Percentiles rank a stretch among this genome's conserved stretches.
Conservation (phyloP, 2,888 invertebrate genomes). For the Himalopsyche tibetana region DNA sequence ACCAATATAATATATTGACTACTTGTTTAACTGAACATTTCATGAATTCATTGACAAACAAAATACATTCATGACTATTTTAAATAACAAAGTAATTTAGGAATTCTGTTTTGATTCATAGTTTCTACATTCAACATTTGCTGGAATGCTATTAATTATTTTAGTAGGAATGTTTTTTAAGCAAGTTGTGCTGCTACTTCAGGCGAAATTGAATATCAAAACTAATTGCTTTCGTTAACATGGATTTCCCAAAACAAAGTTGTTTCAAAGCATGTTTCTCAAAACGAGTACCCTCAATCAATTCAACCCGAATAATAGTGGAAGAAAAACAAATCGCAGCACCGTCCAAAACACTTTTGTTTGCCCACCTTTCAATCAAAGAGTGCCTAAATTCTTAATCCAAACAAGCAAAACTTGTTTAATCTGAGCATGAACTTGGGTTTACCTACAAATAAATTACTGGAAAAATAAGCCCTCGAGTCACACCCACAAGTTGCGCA, state of each 20-base stretch:
- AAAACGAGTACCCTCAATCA: slow-evolving; percentile 42
- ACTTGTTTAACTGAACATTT: too few relatives aligned
- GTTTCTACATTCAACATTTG: neutral
- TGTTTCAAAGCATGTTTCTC: slow-evolving; percentile 34
- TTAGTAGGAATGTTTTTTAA: neutral
- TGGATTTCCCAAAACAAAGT: slow-evolving; percentile 18
- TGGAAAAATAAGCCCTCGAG: slow-evolving; percentile 59
- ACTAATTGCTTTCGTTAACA: slow-evolving; percentile 27
- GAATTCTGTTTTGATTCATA: too few relatives aligned
- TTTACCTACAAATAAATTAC: slow-evolving; percentile 59
- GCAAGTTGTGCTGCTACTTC: neutral
- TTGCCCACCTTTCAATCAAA: slow-evolving; percentile 57
- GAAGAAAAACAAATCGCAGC: slow-evolving; percentile 40
- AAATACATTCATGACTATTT: too few relatives aligned
- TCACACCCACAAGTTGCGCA: slow-evolving; percentile 49
- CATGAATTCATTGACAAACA: too few relatives aligned
- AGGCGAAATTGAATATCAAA: slow-evolving; percentile 15
- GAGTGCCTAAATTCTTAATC: slow-evolving; percentile 13
- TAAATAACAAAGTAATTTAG: too few relatives aligned
- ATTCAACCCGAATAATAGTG: slow-evolving; percentile 4
- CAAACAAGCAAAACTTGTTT: slow-evolving; percentile 57
- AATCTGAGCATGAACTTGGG: slow-evolving; percentile 49
- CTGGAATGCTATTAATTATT: slow-evolving; percentile 6
- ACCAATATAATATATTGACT: too few relatives aligned
- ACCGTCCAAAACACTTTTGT: slow-evolving; percentile 33